Base-by-base conservation (phyloP, 2,888 invertebrate species). In the Eudasyphora cyanicolor region DNA sequence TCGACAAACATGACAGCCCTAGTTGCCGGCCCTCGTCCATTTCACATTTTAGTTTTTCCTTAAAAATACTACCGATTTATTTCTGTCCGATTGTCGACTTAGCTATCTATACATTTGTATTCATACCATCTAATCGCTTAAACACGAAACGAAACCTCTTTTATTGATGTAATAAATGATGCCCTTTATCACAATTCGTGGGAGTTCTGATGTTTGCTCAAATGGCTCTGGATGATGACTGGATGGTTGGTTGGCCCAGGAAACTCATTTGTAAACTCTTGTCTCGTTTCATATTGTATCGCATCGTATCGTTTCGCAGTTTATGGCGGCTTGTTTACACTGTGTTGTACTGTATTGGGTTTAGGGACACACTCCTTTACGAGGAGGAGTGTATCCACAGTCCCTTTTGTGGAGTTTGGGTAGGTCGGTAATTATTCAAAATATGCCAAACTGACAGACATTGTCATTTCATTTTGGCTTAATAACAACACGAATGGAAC, bases 371-470 rank as follows among this genome's bases (percentile, higher is more conserved):
- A 45, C 10, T 35, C 35, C 45, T 45, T 10, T 12, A 12, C 14
- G 45, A 54, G 24, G 24, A 3, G 54, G 3, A 19, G 24, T 57
- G 24, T 24, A 14, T 24, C 24, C 27, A 14, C 24, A 57, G 27
- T 73, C 69, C 79, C 73, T 83, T 80, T 83, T 81, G n/a, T 81
- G 75, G 71, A 27, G 49, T 74, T 77, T 71, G 75, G 78, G 71
- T 84, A 84, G 81, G 84, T 81, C 81, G 29, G 73, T 64, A 84
- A 84, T 84, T 84, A 84, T 84, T 84, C 80, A 84, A 81, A 81
- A 84, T 84, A 81, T 78, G 81, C 78, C 78, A 84, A 80, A 84
- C 84, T 78, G 78, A 84, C 80, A 75, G 84, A 84, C 84, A 81
- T 81, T 84, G 84, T 84, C 84, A 84, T 76, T 84, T 78, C 75